Conservation (phyloP, 2,888 invertebrate species). For the Camptogramma bilineatum region DNA sequence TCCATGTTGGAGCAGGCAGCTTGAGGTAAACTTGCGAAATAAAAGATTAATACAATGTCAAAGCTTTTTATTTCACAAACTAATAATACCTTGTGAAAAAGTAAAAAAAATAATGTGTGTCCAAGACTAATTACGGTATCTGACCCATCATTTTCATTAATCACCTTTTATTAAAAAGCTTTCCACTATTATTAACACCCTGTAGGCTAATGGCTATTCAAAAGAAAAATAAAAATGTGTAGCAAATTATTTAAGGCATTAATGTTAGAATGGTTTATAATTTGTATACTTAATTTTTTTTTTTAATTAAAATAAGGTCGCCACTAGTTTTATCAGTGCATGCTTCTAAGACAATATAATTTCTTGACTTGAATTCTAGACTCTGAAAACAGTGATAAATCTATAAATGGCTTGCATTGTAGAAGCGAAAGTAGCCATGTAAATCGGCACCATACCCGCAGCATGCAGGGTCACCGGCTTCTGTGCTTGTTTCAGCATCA, state of each 20-base stretch:
- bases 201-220: constrained; percentile 16
- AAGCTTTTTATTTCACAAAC: constrained; percentile 18
- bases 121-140: constrained; percentile 25
- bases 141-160: constrained; percentile 22
- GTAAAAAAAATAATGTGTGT: constrained; percentile 17
- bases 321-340: background rate
- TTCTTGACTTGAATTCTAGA: constrained; percentile 27
- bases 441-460: constrained; percentile 52
- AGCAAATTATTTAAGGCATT: background rate
- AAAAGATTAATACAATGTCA: constrained; percentile 3
- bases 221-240: constrained; percentile 5
- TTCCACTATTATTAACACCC: constrained; percentile 28
- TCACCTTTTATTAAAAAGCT: constrained; percentile 34
- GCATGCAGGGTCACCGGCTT: constrained; percentile 53
- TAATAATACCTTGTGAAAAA: constrained; percentile 8
- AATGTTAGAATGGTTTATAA: background rate
- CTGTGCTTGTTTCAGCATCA: constrained; percentile 56
- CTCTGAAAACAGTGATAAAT: constrained; percentile 54
- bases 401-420: constrained; percentile 57
- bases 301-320: too few species aligned
- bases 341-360: background rate
- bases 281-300: too few species aligned
- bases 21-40: constrained; percentile 10
- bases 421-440: constrained; percentile 53
- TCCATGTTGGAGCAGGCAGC: constrained; percentile 34